These are phyloP conservation scores for Butorides virescens DNA, from an alignment of 2,113 vertebrate species.

Conservation along the genomic window DNA sequence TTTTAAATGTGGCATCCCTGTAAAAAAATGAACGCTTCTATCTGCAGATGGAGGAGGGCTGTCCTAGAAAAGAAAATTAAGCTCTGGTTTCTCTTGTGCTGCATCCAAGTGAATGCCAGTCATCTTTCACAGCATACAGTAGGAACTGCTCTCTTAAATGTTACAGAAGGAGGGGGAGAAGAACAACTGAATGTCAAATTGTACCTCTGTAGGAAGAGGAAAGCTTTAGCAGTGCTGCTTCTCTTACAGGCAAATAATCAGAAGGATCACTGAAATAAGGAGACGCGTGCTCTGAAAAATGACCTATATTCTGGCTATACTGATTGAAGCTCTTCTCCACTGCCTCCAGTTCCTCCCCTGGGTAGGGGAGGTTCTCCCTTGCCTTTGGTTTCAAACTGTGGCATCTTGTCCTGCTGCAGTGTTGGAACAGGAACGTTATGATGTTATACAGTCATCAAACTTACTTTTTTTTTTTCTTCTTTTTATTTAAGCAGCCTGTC, in stretches of 20 bases:
- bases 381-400: neutral
- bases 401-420: neutral
- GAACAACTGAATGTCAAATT: neutral
- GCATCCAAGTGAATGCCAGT: conserved; percentile 36
- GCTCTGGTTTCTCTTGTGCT: neutral
- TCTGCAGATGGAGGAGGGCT: conserved; percentile 36
- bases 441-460: neutral
- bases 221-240: neutral
- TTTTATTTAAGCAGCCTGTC: neutral
- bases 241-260: neutral
- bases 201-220: neutral
- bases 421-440: neutral
- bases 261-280: neutral
- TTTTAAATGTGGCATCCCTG: conserved; percentile 3
- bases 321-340: neutral
- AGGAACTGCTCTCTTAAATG: conserved; percentile 29
- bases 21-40: neutral
- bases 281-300: neutral
- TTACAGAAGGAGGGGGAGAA: neutral
- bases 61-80: conserved; percentile 45
- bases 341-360: neutral
- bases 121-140: neutral
- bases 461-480: neutral
- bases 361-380: neutral
- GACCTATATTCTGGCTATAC: neutral